These are phyloP conservation scores for Gari tellinella DNA, from an alignment of 2,888 invertebrate genomes.

Conservation along the genomic window DNA sequence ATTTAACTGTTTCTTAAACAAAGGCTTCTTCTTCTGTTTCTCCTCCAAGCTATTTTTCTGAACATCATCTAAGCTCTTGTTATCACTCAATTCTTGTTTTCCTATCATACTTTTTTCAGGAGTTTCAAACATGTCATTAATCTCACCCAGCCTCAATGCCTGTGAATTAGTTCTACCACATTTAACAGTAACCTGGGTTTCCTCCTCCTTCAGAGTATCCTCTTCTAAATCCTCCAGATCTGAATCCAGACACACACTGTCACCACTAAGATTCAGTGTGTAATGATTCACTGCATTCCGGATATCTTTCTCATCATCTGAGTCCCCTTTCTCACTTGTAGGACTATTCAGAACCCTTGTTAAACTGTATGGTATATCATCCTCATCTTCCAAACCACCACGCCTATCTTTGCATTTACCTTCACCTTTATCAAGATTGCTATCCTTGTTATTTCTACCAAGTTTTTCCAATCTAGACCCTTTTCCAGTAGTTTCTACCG, in stretches of 20 bases:
- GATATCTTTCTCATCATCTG: not conserved
- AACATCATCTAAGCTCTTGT: not conserved
- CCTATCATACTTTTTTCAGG: conserved; percentile 11
- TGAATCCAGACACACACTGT: conserved; percentile 9
- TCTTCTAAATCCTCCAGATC: conserved; percentile 25
- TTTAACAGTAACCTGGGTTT: too few species aligned
- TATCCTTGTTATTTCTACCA: not conserved
- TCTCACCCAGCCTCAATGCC: conserved; percentile 26
- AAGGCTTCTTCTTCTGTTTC: not conserved
- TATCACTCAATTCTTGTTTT: too few species aligned
- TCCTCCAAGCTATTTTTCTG: conserved; percentile 1
- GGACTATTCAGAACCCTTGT: conserved; percentile 47
- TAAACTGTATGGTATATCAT: conserved; percentile 35
- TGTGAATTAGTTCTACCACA: conserved; percentile 12
- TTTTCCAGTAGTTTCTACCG: too few species aligned
- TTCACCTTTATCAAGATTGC: not conserved
- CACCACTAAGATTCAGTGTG: conserved; percentile 5
- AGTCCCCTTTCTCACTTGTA: conserved; percentile 5
- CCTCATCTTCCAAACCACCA: not conserved
- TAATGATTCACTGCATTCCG: conserved; percentile 4
- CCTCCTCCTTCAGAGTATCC: not conserved
- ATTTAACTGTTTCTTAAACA: conserved; percentile 13
- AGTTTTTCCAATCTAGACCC: too few species aligned
- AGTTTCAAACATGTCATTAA: conserved; percentile 43
- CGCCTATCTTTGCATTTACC: not conserved